phyloP scores from a whole-genome alignment of 2,888 invertebrate genomes.

The Notocelia uddmanniana region DNA sequence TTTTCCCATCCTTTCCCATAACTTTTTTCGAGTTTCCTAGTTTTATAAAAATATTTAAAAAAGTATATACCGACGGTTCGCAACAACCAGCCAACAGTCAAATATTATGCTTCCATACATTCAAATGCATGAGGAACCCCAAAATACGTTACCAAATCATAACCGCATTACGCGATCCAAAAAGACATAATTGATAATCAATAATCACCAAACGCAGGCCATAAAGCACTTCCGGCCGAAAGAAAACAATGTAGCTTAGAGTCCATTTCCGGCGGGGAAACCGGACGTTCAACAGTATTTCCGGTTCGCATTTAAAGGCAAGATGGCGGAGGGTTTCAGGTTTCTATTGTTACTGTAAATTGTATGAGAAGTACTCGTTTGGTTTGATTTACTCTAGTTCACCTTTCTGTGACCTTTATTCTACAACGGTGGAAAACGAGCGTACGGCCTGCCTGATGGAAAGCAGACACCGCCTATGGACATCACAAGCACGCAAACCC shows the following conservation, averaged over 20 bases:
- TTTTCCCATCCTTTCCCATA: too few relatives aligned
- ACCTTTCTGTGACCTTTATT: background rate
- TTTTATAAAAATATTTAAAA: too few relatives aligned
- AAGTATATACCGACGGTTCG: too few relatives aligned
- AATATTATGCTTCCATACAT: too few relatives aligned
- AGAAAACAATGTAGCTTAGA: slow-evolving; percentile 39
- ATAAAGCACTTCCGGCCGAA: slow-evolving; percentile 39
- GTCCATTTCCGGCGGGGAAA: slow-evolving; percentile 42
- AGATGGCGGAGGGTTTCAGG: slow-evolving; percentile 25
- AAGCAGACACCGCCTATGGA: too few relatives aligned
- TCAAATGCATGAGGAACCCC: too few relatives aligned
- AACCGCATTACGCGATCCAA: slow-evolving; percentile 9
- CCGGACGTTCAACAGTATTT: slow-evolving; percentile 38
- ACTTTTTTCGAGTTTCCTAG: too few relatives aligned
- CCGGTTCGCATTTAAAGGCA: slow-evolving; percentile 38
- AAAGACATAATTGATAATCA: slow-evolving; percentile 43
- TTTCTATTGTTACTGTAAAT: slow-evolving; percentile 22
- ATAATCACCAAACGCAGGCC: slow-evolving; percentile 42
- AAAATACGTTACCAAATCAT: background rate
- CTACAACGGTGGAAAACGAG: too few relatives aligned
- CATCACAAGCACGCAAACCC: too few relatives aligned
- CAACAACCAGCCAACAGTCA: too few relatives aligned
- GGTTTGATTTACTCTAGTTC: background rate
- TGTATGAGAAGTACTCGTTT: background rate
- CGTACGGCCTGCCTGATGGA: too few relatives aligned